Base-by-base conservation (phyloP, 2,113 vertebrate species). In the Oreochromis niloticus region DNA sequence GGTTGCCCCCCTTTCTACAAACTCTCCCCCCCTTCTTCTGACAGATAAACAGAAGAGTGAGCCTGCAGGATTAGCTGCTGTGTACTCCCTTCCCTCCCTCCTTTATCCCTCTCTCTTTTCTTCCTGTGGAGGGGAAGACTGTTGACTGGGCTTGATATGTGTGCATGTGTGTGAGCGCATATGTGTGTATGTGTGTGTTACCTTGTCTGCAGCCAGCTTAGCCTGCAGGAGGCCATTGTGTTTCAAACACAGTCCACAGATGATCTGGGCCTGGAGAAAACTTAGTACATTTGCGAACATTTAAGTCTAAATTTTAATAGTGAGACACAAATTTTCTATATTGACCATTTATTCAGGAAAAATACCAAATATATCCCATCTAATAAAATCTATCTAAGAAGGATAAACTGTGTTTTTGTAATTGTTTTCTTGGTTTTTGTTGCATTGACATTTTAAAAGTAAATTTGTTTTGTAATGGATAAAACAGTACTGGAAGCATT, bases 31-130 rank as follows among this genome's bases (percentile, higher is more conserved):
- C 93, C 91, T 92, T 93, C 90, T 89, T 87, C 87, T 91, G 80
- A 80, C 94, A 91, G 92, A 94, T 94, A 94, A 92, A 91, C 92
- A 94, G 92, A 91, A 92, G 92, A 93, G 93, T 91, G 94, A 95
- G 93, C 87, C 88, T 90, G 87, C 88, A 90, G 95, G 95, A 96
- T 95, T 96, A 96, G 91, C 94, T 81, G 91, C 82, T 89, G 86
- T 90, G 87, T 75, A 71, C 93, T 87, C 85, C 92, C 71, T 88
- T 83, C 87, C 94, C 91, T 91, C 88, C 90, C 84, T 93, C 82
- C 88, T 91, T 92, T 93, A 90, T 93, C 91, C 91, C 87, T 89
- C 94, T 93, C 92, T 87, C 88, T 88, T 91, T 93, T 95, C 86
- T 93, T 94, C 87, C 92, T 85, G 89, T 92, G 87, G 91, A 93